Conservation (phyloP, 2,797 vertebrate species). For the Lycodopsis pacificus region DNA sequence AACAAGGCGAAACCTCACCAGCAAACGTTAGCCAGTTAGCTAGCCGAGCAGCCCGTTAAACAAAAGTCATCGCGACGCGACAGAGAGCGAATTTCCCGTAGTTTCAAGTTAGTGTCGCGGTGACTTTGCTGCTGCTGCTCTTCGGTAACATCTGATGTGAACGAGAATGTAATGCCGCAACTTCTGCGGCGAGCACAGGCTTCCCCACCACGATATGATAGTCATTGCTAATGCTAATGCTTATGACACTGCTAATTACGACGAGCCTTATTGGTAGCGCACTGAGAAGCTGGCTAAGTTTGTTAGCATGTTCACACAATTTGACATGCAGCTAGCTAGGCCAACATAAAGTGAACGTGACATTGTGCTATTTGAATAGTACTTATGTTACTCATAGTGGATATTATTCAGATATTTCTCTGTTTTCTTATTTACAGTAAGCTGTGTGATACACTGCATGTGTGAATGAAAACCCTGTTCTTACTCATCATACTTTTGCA, state of each 20-base stretch:
- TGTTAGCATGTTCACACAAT: slow-evolving; percentile 40
- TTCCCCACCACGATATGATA: background rate
- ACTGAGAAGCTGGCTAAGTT: slow-evolving; percentile 33
- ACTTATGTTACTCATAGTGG: accelerated
- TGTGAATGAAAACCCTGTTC: background rate
- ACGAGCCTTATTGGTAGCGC: slow-evolving; percentile 27
- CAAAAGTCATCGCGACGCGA: slow-evolving; percentile 54
- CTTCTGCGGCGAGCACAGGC: background rate
- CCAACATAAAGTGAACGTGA: background rate
- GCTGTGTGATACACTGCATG: background rate
- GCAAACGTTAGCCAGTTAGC: slow-evolving; percentile 54
- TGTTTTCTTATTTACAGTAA: background rate
- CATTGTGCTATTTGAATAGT: background rate
- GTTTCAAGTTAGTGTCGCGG: background rate
- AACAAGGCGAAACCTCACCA: slow-evolving; percentile 39
- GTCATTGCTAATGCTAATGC: slow-evolving; percentile 61
- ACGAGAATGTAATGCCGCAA: background rate
- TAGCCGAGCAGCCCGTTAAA: slow-evolving; percentile 43
- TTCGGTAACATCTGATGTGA: accelerated
- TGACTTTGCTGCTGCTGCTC: background rate
- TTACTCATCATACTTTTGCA: background rate
- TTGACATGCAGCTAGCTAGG: background rate
- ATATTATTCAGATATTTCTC: background rate
- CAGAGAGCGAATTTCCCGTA: background rate
- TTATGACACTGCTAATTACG: slow-evolving; percentile 68